These are phyloP conservation scores for Poeciliopsis turrubarensis DNA, from an alignment of 2,113 vertebrate genomes.

Conservation along the genomic window DNA sequence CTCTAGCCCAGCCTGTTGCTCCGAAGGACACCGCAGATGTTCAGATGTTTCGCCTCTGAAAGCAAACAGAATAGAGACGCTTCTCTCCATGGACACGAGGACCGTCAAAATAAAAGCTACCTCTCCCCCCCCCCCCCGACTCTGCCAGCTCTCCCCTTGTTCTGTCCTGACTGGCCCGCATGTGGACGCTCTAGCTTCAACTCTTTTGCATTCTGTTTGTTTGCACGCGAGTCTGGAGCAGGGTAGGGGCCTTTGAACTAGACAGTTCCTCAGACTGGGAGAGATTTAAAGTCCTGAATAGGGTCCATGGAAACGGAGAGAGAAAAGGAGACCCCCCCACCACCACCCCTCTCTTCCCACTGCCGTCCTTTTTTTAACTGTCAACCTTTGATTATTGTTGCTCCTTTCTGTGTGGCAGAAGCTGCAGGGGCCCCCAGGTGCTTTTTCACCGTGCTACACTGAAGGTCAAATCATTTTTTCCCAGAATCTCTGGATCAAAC, in stretches of 20 bases:
- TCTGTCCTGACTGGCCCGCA: neutral
- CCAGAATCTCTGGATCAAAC: neutral
- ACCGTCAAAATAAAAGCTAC: slow-evolving; percentile 68
- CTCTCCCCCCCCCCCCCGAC: slow-evolving; percentile 9
- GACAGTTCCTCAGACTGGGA: slow-evolving; percentile 26
- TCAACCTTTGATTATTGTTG: slow-evolving; percentile 52
- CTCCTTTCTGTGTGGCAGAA: slow-evolving; percentile 23
- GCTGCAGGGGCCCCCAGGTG: slow-evolving; percentile 38
- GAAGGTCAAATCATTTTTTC: slow-evolving; percentile 11
- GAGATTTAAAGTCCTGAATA: slow-evolving; percentile 45
- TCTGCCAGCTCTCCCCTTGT: neutral
- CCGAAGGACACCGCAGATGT: slow-evolving; percentile 71
- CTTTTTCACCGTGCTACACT: neutral
- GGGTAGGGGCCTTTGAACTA: slow-evolving; percentile 10
- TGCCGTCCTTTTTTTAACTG: slow-evolving; percentile 19
- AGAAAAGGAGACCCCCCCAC: slow-evolving; percentile 22
- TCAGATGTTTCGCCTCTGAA: slow-evolving; percentile 73
- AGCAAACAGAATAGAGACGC: slow-evolving; percentile 69
- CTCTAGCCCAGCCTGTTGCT: slow-evolving; percentile 66
- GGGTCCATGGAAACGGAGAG: neutral
- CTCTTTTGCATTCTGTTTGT: slow-evolving; percentile 10
- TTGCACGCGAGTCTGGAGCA: slow-evolving; percentile 13
- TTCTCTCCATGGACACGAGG: slow-evolving; percentile 51
- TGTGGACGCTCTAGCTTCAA: neutral
- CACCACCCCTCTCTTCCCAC: slow-evolving; percentile 23